Base-by-base conservation (phyloP, 2,888 invertebrate genomes). In the Metopia argyrocephala region DNA sequence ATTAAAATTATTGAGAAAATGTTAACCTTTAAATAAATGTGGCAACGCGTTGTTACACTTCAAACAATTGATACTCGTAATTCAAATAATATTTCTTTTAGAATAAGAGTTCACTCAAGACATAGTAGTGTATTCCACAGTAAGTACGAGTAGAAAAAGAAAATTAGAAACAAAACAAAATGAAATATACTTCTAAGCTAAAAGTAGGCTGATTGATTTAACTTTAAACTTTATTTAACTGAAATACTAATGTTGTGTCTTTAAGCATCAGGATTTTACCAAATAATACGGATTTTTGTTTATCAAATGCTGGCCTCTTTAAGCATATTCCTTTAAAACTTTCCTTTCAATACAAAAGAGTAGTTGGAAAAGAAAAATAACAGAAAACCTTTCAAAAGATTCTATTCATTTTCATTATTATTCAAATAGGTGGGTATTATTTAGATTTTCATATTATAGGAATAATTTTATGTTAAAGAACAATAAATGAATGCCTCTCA, bases 401-500 rank as follows among this genome's bases (percentile, higher is more conserved):
- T 21, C 25, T 25, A 18, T 50, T 21, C 1, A n/a, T 38, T 38
- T 38, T 31, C 5, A 27, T 56, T 3, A 18, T 38, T 52, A 50
- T 61, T 59, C 20, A 50, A 59, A 57, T 21, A 45, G 28, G 5
- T 6, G 18, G 3, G 15, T 38, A 38, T 38, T 38, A 38, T 38
- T 38, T 38, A 38, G 38, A 38, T 38, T 9, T 15, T 9, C 38
- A 15, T 38, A 38, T 38, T 38, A 38, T 38, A 12, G 15, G 1
- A 38, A 38, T 38, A 38, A 12, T 38, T 38, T 31, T 31, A 12
- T 9, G 12, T 3, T 59, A 38, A 5, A 46, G 68, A 54, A 75
- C 61, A 68, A 75, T 75, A 46, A 15, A 9, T 3, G 12, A 38
- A 2, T 12, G 54, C 52, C 61, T 46, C 52, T 75, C 54, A 68